phyloP scores from a whole-genome alignment of 2,113 vertebrate species.

The Oceanodroma tethys region DNA sequence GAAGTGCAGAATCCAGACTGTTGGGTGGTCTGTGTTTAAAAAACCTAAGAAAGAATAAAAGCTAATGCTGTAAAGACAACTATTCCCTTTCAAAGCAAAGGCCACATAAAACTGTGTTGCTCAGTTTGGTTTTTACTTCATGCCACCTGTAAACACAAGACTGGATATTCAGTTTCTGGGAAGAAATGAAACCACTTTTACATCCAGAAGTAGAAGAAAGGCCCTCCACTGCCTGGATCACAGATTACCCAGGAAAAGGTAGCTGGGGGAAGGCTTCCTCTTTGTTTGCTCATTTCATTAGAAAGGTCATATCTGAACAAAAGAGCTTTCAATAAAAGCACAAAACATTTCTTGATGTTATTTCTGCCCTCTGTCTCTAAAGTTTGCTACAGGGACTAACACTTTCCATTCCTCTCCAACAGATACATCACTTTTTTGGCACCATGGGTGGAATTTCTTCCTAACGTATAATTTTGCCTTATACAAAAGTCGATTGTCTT shows the following conservation, averaged over 20 bases:
- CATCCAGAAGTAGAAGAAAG: constrained; percentile 8
- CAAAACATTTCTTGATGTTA: not conserved
- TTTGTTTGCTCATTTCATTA: not conserved
- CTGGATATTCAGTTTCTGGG: constrained; percentile 64
- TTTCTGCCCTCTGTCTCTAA: constrained; percentile 23
- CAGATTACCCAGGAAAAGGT: not conserved
- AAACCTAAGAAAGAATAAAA: constrained; percentile 8
- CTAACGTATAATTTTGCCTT: constrained; percentile 4
- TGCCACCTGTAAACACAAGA: constrained; percentile 68
- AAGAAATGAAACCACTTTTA: constrained; percentile 33
- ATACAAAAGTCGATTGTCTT: constrained; percentile 63
- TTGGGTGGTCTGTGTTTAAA: constrained; percentile 10
- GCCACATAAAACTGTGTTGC: constrained; percentile 56
- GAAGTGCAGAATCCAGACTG: constrained; percentile 27
- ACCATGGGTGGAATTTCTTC: constrained; percentile 41
- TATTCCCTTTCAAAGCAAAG: constrained; percentile 64
- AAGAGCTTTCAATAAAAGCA: constrained; percentile 16
- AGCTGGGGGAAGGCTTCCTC: constrained; percentile 46
- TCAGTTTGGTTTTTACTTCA: constrained; percentile 63
- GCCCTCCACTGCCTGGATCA: constrained; percentile 19
- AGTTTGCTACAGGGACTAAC: constrained; percentile 15
- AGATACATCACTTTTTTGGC: constrained; percentile 52
- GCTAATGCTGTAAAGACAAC: constrained; percentile 33
- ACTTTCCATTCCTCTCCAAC: constrained; percentile 20
- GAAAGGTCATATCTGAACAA: not conserved